These are phyloP conservation scores for Nomada fabriciana DNA, from an alignment of 2,888 invertebrate species.

Conservation along the genomic window DNA sequence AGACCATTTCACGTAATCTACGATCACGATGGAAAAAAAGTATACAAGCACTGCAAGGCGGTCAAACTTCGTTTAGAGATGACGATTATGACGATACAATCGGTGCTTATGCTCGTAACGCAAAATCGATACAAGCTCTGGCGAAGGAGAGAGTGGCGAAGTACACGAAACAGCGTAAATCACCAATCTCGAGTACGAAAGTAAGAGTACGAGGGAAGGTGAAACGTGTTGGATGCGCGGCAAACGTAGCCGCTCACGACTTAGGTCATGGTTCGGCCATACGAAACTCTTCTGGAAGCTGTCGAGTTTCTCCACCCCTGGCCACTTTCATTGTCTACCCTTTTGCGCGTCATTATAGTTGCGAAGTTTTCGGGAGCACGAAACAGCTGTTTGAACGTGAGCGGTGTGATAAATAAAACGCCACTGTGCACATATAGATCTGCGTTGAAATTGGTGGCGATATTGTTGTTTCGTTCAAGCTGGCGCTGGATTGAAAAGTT, in stretches of 20 bases:
- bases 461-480: background rate
- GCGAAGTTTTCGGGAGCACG: constrained; percentile 17
- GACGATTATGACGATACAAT: constrained; percentile 54
- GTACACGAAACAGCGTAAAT: constrained; percentile 57
- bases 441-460: background rate
- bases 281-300: constrained; percentile 24
- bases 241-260: constrained; percentile 31
- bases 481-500: background rate
- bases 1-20: background rate
- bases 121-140: constrained; percentile 54
- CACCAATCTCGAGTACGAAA: constrained; percentile 48
- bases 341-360: constrained; percentile 24
- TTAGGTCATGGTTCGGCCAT: constrained; percentile 48
- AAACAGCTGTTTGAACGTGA: constrained; percentile 19
- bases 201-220: constrained; percentile 46
- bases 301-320: constrained; percentile 5
- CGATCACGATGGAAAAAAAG: background rate
- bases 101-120: constrained; percentile 53
- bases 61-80: constrained; percentile 47
- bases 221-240: constrained; percentile 13
- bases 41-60: background rate
- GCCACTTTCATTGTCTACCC: constrained; percentile 22
- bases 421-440: background rate
- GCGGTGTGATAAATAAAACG: constrained; percentile 3
- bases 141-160: constrained; percentile 17